These are phyloP conservation scores for Potamilus streckersoni DNA, from an alignment of 1,140 invertebrate genomes.

Conservation along the genomic window DNA sequence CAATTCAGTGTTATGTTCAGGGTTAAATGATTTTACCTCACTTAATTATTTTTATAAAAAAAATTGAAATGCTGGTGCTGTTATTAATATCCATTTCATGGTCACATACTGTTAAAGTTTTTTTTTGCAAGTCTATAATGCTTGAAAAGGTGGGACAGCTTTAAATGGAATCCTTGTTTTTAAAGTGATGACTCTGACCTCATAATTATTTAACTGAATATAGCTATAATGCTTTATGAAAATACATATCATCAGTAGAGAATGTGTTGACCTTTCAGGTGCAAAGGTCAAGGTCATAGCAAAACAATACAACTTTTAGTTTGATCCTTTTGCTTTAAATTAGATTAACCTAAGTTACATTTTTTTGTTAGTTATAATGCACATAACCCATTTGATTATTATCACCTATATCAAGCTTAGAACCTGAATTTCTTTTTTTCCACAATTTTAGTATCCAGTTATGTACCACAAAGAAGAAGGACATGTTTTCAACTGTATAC, in stretches of 20 bases:
- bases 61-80: too few relatives aligned
- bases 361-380: background rate
- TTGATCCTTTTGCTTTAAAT: background rate
- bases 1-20: background rate
- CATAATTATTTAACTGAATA: too few relatives aligned
- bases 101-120: too few relatives aligned
- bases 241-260: too few relatives aligned
- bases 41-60: background rate
- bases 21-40: background rate
- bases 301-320: background rate
- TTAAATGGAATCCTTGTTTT: too few relatives aligned
- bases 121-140: too few relatives aligned
- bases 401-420: background rate
- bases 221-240: too few relatives aligned
- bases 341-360: background rate
- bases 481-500: constrained; percentile 69
- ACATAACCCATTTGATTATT: background rate
- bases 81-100: too few relatives aligned
- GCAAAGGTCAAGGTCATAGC: background rate
- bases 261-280: background rate
- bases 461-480: constrained; percentile 63
- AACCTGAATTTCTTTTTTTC: background rate
- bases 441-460: constrained; percentile 64
- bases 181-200: too few relatives aligned
- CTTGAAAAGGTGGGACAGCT: too few relatives aligned